Percentiles rank a stretch among this genome's conserved stretches.
These are phyloP conservation scores for Suillia variegata DNA, from an alignment of 2,888 invertebrate species.

Conservation along the genomic window DNA sequence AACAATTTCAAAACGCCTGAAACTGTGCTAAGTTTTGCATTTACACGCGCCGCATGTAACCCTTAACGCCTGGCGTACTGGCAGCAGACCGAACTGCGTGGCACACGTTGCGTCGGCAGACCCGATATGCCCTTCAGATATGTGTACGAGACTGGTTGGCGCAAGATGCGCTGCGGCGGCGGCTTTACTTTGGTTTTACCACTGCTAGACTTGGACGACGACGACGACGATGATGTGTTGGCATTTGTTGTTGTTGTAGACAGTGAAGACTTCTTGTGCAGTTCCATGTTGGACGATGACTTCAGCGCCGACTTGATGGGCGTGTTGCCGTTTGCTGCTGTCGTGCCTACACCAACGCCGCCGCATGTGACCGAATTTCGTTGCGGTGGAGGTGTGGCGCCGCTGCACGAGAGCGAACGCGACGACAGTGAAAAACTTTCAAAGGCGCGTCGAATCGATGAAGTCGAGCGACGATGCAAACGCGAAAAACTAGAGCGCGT, in stretches of 20 bases:
- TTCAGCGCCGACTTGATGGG: slow-evolving; percentile 50
- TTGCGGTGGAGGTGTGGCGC: slow-evolving; percentile 53
- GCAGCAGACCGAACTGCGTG: slow-evolving; percentile 64
- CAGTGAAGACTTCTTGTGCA: slow-evolving; percentile 34
- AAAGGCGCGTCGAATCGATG: slow-evolving; percentile 74
- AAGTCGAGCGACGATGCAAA: slow-evolving; percentile 65
- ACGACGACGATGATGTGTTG: slow-evolving; percentile 9
- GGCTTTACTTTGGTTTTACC: slow-evolving; percentile 56
- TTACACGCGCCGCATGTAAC: not conserved
- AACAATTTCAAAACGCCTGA: slow-evolving; percentile 10
- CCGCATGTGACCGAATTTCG: slow-evolving; percentile 15
- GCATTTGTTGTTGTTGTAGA: not conserved
- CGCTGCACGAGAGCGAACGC: slow-evolving; percentile 70
- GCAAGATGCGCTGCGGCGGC: slow-evolving; percentile 76
- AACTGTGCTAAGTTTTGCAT: slow-evolving; percentile 5
- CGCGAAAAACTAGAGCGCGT: slow-evolving; percentile 54
- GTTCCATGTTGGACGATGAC: slow-evolving; percentile 45
- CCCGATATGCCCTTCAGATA: slow-evolving; percentile 83
- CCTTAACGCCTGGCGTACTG: slow-evolving; percentile 57
- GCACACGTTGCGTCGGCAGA: slow-evolving; percentile 80
- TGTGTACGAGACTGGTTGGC: slow-evolving; percentile 79
- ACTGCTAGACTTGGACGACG: slow-evolving; percentile 21
- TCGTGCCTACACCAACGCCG: too few species aligned
- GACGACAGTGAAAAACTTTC: slow-evolving; percentile 70
- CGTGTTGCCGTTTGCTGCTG: slow-evolving; percentile 5